A percentile compares a stretch with the other conserved stretches of the same genome.
Evolutionary conservation across 2,113 vertebrate species (phyloP).

Genomic region (Cololabis saira): DNA sequence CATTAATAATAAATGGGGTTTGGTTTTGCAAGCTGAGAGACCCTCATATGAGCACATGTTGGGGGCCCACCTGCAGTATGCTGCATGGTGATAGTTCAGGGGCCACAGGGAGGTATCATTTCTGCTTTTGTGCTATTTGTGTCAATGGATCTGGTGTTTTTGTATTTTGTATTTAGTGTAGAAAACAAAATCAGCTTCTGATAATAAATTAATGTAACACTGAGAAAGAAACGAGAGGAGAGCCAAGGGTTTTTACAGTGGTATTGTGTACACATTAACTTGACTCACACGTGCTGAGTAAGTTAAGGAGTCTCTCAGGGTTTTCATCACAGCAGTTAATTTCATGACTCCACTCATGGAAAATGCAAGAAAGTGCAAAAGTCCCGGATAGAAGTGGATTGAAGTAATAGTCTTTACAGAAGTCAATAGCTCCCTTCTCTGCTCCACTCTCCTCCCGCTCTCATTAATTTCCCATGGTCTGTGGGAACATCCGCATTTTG

Average conservation of each 20-base stretch:
- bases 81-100: conserved; percentile 30
- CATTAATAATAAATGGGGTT: conserved; percentile 81
- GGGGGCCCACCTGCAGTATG: conserved; percentile 34
- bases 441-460: conserved; percentile 18
- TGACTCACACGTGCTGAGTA: conserved; percentile 43
- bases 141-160: conserved; percentile 2
- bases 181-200: conserved; percentile 7
- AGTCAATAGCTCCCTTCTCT: conserved; percentile 54
- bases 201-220: conserved; percentile 21
- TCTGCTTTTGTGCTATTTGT: conserved; percentile 30
- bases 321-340: conserved; percentile 41
- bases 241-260: conserved; percentile 6
- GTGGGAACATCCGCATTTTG: conserved; percentile 65
- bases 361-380: conserved; percentile 65
- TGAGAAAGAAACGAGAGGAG: background rate
- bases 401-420: conserved; percentile 58
- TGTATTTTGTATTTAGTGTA: too few species aligned
- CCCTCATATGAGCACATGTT: conserved; percentile 55
- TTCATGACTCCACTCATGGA: conserved; percentile 51
- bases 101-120: conserved; percentile 46
- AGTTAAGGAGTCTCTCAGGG: conserved; percentile 32
- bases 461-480: conserved; percentile 70
- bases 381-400: conserved; percentile 41
- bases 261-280: conserved; percentile 32
- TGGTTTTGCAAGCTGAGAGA: conserved; percentile 75